Percentiles rank a stretch among this genome's conserved stretches.
Evolutionary conservation across 2,888 invertebrate genomes (phyloP).

Genomic region (Antheraea assamensis): DNA sequence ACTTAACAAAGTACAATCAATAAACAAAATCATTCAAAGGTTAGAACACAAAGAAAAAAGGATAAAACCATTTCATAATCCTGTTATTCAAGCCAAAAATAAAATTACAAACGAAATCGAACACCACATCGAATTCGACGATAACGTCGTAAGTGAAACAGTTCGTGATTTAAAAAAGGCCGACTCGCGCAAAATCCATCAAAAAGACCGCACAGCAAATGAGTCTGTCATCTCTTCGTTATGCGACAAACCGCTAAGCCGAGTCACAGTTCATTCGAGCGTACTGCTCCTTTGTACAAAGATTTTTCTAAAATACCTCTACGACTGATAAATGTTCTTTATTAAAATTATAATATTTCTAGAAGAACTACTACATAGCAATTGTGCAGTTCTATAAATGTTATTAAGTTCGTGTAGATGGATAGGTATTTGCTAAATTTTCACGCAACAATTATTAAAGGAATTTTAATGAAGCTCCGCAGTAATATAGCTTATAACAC

Average conservation of each 20-base stretch:
- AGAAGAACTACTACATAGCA: neutral
- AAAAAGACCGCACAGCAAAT: constrained; percentile 19
- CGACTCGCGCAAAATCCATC: neutral
- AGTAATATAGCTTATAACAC: too few species aligned
- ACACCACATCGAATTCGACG: neutral
- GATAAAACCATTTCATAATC: neutral
- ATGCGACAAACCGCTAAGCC: constrained; percentile 18
- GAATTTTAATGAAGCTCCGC: too few species aligned
- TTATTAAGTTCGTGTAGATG: too few species aligned
- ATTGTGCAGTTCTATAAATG: too few species aligned
- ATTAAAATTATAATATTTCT: neutral
- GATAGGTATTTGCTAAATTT: too few species aligned
- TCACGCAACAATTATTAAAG: too few species aligned
- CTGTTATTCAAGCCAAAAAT: neutral
- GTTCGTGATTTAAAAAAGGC: constrained; percentile 14
- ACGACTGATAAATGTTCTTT: neutral
- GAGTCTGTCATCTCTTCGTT: constrained; percentile 17
- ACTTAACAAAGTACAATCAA: too few species aligned
- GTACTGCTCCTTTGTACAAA: neutral
- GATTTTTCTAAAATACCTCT: neutral
- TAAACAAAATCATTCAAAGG: neutral
- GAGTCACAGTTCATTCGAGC: neutral
- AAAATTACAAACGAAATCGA: neutral
- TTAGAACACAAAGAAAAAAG: neutral
- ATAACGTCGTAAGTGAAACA: neutral